phyloP scores from a whole-genome alignment of 2,113 vertebrate species.

The Lasiurus cinereus region DNA sequence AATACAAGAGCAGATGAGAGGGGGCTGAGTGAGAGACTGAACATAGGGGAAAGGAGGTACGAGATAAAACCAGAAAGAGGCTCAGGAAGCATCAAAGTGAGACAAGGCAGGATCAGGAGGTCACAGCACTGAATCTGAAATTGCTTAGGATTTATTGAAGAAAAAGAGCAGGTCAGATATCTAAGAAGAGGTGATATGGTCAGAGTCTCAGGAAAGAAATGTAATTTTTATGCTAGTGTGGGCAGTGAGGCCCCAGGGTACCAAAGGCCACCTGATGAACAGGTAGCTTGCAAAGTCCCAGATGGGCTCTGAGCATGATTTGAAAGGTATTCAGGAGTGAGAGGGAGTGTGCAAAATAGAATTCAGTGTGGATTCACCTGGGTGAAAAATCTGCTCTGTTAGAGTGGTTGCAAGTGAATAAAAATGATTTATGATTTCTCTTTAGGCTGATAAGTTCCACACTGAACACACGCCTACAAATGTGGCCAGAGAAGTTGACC shows the following conservation, averaged over 20 bases:
- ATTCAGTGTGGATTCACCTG: neutral
- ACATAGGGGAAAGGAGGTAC: neutral
- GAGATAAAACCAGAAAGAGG: neutral
- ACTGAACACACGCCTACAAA: neutral
- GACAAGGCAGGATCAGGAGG: neutral
- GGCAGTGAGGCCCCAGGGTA: conserved; percentile 4
- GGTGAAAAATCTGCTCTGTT: neutral
- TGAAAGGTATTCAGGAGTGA: conserved; percentile 44
- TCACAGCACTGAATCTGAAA: neutral
- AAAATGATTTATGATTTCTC: neutral
- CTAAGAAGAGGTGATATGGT: neutral
- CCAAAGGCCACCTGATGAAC: neutral
- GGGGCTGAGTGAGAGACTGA: neutral
- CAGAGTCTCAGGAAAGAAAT: neutral
- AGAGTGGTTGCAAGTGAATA: neutral
- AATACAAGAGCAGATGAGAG: neutral
- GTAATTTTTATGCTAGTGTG: neutral
- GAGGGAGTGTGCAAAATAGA: conserved; percentile 52
- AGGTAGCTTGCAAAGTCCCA: conserved; percentile 67
- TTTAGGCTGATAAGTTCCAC: neutral
- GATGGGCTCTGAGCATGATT: conserved; percentile 61
- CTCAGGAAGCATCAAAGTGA: neutral
- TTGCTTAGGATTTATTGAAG: neutral
- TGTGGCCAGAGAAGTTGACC: neutral
- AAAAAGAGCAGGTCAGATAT: neutral